phyloP scores from a whole-genome alignment of 2,888 invertebrate genomes.

The Clanis bilineata region DNA sequence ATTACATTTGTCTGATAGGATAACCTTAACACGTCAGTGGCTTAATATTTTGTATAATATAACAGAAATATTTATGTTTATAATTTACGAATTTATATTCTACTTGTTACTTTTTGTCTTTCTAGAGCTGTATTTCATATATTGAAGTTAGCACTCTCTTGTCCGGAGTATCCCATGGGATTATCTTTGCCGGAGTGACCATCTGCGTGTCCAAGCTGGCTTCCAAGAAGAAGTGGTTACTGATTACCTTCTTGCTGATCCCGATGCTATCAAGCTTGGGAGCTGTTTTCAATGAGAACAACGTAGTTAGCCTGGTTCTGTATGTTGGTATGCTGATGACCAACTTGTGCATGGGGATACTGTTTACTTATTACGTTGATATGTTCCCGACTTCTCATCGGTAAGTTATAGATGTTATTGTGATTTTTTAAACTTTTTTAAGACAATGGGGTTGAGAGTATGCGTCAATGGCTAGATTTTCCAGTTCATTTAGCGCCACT shows the following conservation, averaged over 20 bases:
- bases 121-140: background rate
- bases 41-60: too few relatives aligned
- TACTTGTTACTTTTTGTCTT: background rate
- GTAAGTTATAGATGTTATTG: slow-evolving; percentile 17
- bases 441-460: background rate
- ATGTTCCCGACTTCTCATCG: slow-evolving; percentile 30
- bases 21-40: too few relatives aligned
- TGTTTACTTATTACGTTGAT: slow-evolving; percentile 27
- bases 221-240: slow-evolving; percentile 24
- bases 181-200: slow-evolving; percentile 21
- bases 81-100: too few relatives aligned
- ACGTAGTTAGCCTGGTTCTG: slow-evolving; percentile 23
- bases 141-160: slow-evolving; percentile 1
- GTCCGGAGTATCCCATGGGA: slow-evolving; percentile 11
- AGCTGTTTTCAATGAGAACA: slow-evolving; percentile 22
- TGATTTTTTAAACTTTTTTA: background rate
- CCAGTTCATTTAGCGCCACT: too few relatives aligned
- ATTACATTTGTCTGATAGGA: too few relatives aligned
- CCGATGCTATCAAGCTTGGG: slow-evolving; percentile 20
- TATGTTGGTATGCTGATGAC: slow-evolving; percentile 15
- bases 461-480: too few relatives aligned
- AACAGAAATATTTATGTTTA: too few relatives aligned
- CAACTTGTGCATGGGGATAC: slow-evolving; percentile 20
- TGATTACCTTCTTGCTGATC: slow-evolving; percentile 21
- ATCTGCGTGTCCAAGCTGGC: slow-evolving; percentile 26